Percentiles rank a stretch among this genome's conserved stretches.
phyloP scores from a whole-genome alignment of 2,113 vertebrate genomes.

The Sisor rabdophorus region DNA sequence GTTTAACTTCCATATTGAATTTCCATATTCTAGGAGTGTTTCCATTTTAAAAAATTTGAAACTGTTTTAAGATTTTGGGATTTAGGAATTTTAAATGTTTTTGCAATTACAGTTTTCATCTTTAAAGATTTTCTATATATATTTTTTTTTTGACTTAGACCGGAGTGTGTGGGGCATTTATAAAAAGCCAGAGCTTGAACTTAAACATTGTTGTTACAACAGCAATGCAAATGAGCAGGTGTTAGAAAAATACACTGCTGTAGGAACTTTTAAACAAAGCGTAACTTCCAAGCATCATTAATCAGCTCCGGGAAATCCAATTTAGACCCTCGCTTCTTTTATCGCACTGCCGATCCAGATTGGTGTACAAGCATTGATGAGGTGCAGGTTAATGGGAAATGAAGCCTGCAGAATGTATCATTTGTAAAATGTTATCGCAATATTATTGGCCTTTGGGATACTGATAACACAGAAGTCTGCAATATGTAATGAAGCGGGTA shows the following conservation, averaged over 20 bases:
- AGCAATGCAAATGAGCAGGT: conserved; percentile 4
- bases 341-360: neutral
- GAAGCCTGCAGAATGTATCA: neutral
- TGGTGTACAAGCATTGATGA: neutral
- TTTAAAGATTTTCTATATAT: no score
- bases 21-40: no score
- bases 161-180: neutral
- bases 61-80: no score
- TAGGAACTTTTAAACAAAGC: neutral
- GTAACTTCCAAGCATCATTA: conserved; percentile 5
- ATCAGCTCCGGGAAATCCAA: conserved; percentile 20
- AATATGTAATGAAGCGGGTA: neutral
- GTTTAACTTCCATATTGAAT: no score
- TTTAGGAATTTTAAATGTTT: no score
- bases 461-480: conserved; percentile 1
- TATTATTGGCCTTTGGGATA: conserved; percentile 23
- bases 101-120: no score
- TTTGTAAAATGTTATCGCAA: conserved; percentile 24
- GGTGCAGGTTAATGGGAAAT: conserved; percentile 19
- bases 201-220: neutral
- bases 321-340: neutral
- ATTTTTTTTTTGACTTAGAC: no score
- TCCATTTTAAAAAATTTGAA: no score
- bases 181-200: neutral
- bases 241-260: neutral